Evolutionary conservation across 2,888 invertebrate genomes (phyloP), one percentile per base, ranked within the genome.

Genomic region (Melanotus villosus): DNA sequence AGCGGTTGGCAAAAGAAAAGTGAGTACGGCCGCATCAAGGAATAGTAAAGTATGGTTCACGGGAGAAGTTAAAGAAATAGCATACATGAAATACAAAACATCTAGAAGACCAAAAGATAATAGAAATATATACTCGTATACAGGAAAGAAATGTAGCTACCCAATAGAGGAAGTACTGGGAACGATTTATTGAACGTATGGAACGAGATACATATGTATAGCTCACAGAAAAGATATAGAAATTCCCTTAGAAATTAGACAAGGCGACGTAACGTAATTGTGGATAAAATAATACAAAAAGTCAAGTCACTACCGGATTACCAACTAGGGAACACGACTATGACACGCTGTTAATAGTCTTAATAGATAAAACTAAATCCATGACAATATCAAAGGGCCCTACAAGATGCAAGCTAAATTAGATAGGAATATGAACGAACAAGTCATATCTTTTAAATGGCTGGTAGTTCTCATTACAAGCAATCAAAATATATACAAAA

Each of bases 391-490:
- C 36, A 36, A 36, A 36, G 10, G 12, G 2, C 6, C 36, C 36
- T n/a, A n/a, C 10, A 36, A 36, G 12, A 36, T 36, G 36, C 36
- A 36, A 36, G 9, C 6, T 9, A n/a, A 36, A 36, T 36, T 36
- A 16, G 41, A 41, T 14, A 41, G 41, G 41, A 41, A 41, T 41
- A 41, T 41, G 16, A 41, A 14, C 41, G 41, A 41, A 41, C 41
- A 41, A 41, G 16, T 41, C n/a, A n/a, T n/a, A 9, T 9, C 14
- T 41, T 41, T 41, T 41, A 41, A 41, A 12, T 41, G 14, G 4
- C 16, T 41, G 41, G 14, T 12, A 41, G 41, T 41, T 41, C 41
- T 12, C 41, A 34, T 5, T 34, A n/a, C 2, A 34, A 9, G 9
- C 10, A 2, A 34, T 34, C 34, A n/a, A 34, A 34, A 10, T 34